A percentile compares a stretch with the other conserved stretches of the same genome.
phyloP scores from a whole-genome alignment of 2,797 vertebrate genomes.

The Thripadectes ignobilis region DNA sequence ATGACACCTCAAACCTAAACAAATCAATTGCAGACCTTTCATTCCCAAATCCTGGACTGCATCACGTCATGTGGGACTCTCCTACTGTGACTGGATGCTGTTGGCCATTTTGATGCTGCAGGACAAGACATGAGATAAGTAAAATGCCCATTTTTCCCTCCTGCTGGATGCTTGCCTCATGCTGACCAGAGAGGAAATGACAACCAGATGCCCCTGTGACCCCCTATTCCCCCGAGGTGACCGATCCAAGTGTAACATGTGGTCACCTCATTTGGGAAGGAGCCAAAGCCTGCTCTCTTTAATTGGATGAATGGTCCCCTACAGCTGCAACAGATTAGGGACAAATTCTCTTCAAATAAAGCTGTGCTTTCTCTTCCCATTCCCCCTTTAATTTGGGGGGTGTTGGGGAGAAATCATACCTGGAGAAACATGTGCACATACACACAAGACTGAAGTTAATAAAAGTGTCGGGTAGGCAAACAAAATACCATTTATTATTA shows the following conservation, averaged over 20 bases:
- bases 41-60: neutral
- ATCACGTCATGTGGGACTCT: neutral
- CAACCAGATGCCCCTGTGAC: constrained; percentile 82
- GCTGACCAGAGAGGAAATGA: constrained; percentile 81
- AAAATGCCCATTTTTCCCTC: constrained; percentile 37
- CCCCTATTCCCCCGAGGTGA: constrained; percentile 67
- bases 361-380: constrained; percentile 16
- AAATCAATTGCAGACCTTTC: neutral
- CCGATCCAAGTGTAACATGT: constrained; percentile 83
- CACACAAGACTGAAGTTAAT: constrained; percentile 58
- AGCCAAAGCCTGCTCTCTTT: constrained; percentile 84
- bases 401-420: constrained; percentile 18
- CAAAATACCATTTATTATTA: constrained; percentile 63
- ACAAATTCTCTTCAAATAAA: constrained; percentile 80
- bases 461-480: constrained; percentile 69
- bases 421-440: constrained; percentile 29
- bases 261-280: constrained; percentile 80
- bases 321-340: constrained; percentile 89
- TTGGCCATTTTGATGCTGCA: neutral
- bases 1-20: neutral
- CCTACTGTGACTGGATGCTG: neutral
- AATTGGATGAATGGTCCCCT: constrained; percentile 83
- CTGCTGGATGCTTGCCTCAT: constrained; percentile 61
- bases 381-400: neutral
- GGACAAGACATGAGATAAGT: constrained; percentile 47